Evolutionary conservation across 2,113 vertebrate genomes (phyloP), one percentile per base, ranked within the genome.

Genomic region (Gasterosteus aculeatus): DNA sequence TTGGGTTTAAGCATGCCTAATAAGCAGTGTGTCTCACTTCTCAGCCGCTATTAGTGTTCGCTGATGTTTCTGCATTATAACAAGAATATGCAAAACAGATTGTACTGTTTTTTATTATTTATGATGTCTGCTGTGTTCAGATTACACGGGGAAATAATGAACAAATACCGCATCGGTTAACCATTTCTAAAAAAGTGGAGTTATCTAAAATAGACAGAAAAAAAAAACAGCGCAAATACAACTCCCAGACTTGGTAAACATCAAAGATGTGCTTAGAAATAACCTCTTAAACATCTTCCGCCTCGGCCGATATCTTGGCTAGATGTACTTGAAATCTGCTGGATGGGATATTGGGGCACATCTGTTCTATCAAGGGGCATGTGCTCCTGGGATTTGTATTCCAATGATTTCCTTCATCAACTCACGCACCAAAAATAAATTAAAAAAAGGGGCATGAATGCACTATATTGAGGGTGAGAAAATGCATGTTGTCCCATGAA

Each of bases 1-100:
- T 87, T 77, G 2, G 72, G 75, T 81, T 67, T 80, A 68, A 72
- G 77, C 81, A 74, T 81, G 77, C 74, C 64, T 85, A 90, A 85
- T 86, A 80, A 84, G 83, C 74, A 77, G 73, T 61, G 62, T 77
- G 80, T 75, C 72, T 89, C 64, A 33, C 80, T 81, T 82, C 65
- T 74, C 78, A 60, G 22, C 26, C 60, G 69, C 58, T 79, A 87
- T 87, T 83, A 83, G 82, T 80, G 75, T 26, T 26, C 22, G 22
- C 22, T 26, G 75, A 70, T 62, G 78, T 58, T 9, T 16, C 76
- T 78, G 79, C 85, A 81, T 80, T 85, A 90, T 82, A 77, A 80
- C 69, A 66, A 53, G 63, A 29, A 75, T 33, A 64, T 15, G 64
- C 63, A 29, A 15, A 56, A 56, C 31, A 57, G 68, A 72, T 69